These are phyloP conservation scores for Sinopyrophorus schimmeli DNA, from an alignment of 2,888 invertebrate species.

Conservation along the genomic window DNA sequence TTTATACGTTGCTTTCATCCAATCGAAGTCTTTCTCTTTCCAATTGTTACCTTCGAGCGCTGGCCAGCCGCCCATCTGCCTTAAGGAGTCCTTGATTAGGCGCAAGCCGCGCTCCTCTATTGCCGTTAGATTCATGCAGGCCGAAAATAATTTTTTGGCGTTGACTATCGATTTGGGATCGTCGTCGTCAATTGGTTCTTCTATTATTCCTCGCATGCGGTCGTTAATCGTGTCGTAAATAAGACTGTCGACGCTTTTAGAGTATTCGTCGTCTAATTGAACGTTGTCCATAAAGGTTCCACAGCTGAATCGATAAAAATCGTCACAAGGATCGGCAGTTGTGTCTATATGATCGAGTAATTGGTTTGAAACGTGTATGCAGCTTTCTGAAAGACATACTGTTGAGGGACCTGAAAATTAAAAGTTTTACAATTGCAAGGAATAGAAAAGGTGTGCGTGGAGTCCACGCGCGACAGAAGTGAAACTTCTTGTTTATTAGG, in stretches of 20 bases:
- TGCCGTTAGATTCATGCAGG: slow-evolving; percentile 49
- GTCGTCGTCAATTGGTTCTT: slow-evolving; percentile 29
- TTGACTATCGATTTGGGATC: slow-evolving; percentile 34
- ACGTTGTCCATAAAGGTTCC: slow-evolving; percentile 34
- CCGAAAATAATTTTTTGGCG: slow-evolving; percentile 40
- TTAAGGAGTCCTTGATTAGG: slow-evolving; percentile 49
- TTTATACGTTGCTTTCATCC: slow-evolving; percentile 46
- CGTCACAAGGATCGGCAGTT: slow-evolving; percentile 35
- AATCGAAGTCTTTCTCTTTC: slow-evolving; percentile 52
- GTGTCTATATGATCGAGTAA: slow-evolving; percentile 36
- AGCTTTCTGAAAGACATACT: slow-evolving; percentile 35
- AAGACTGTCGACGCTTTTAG: slow-evolving; percentile 24
- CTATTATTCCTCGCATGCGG: slow-evolving; percentile 38
- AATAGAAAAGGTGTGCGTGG: no score
- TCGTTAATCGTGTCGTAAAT: slow-evolving; percentile 29
- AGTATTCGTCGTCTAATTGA: slow-evolving; percentile 29
- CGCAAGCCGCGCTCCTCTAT: slow-evolving; percentile 46
- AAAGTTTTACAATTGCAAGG: no score
- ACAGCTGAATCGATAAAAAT: slow-evolving; percentile 41
- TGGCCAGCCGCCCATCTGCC: slow-evolving; percentile 64
- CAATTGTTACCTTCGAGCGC: slow-evolving; percentile 56
- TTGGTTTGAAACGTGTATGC: slow-evolving; percentile 37
- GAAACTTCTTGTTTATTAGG: no score
- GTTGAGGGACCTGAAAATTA: slow-evolving; percentile 29
- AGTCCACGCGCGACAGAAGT: no score